A percentile compares a stretch with the other conserved stretches of the same genome.
Conservation (phyloP, 2,888 invertebrate genomes). For the Drosophila phalerata region DNA sequence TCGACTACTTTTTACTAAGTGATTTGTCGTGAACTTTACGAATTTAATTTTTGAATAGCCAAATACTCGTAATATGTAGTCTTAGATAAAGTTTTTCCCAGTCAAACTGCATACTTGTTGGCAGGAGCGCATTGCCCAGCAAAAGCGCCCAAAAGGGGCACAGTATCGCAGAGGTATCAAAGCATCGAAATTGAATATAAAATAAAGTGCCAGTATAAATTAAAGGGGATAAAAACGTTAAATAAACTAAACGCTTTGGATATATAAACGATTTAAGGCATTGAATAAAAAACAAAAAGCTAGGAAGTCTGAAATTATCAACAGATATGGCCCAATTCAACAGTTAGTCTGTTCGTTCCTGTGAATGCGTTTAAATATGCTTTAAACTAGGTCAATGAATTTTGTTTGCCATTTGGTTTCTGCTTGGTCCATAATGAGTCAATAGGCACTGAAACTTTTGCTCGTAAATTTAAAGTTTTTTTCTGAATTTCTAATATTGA, state of each 20-base stretch:
- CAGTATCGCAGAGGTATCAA: background rate
- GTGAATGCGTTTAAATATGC: conserved; percentile 15
- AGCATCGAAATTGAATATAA: background rate
- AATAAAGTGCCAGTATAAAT: background rate
- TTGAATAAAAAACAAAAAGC: background rate
- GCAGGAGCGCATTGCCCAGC: conserved; percentile 22
- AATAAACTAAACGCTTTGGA: too few species aligned
- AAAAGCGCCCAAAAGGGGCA: background rate
- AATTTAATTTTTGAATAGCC: conserved; percentile 67
- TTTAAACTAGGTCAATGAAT: conserved; percentile 65
- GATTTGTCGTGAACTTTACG: conserved; percentile 73
- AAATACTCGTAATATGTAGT: conserved; percentile 26
- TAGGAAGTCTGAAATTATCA: background rate
- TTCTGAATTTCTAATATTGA: conserved; percentile 39
- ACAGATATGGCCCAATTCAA: background rate
- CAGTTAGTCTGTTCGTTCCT: conserved; percentile 15
- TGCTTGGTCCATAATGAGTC: conserved; percentile 43
- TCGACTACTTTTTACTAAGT: conserved; percentile 64
- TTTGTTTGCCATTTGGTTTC: conserved; percentile 52
- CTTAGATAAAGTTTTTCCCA: conserved; percentile 24
- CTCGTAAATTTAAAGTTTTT: conserved; percentile 53
- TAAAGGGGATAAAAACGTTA: too few species aligned
- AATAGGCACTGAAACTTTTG: conserved; percentile 49
- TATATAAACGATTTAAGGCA: background rate
- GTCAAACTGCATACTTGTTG: conserved; percentile 22